Evolutionary conservation across 2,797 vertebrate species (phyloP).

Genomic region (Spinus olivaceus): DNA sequence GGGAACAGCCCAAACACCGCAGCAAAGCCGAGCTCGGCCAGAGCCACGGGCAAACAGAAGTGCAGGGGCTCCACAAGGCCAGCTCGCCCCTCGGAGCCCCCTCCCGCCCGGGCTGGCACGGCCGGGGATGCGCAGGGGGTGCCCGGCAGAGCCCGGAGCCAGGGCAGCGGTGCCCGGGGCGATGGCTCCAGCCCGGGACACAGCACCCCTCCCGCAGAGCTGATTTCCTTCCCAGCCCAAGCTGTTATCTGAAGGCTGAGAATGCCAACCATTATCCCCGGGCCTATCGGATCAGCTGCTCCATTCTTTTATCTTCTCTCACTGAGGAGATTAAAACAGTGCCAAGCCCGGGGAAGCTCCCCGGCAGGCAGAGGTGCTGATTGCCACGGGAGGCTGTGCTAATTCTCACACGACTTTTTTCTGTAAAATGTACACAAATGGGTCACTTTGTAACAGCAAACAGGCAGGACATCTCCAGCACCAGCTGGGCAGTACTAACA

Average conservation of each 20-base stretch:
- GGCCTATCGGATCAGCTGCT: slow-evolving; percentile 21
- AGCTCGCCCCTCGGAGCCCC: too few relatives aligned
- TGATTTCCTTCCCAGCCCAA: neutral
- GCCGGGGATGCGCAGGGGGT: neutral
- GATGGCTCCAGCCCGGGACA: neutral
- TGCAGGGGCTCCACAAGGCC: neutral
- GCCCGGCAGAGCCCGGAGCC: too few relatives aligned
- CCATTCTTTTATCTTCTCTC: slow-evolving; percentile 8
- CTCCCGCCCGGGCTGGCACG: too few relatives aligned
- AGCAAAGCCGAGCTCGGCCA: neutral
- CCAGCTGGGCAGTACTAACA: neutral
- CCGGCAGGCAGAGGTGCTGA: neutral
- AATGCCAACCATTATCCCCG: neutral
- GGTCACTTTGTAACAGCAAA: neutral
- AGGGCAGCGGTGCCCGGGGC: too few relatives aligned
- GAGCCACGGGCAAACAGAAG: accelerated
- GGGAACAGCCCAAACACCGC: accelerated
- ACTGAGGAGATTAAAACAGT: slow-evolving; percentile 1
- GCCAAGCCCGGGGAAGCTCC: neutral
- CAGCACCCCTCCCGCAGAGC: neutral
- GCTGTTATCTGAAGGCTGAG: slow-evolving; percentile 16
- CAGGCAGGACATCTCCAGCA: accelerated
- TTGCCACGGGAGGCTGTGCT: neutral
- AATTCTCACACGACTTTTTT: neutral
- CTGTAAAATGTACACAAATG: neutral